These are phyloP conservation scores for Chlorops oryzae DNA, from an alignment of 1,140 invertebrate species.

Conservation along the genomic window DNA sequence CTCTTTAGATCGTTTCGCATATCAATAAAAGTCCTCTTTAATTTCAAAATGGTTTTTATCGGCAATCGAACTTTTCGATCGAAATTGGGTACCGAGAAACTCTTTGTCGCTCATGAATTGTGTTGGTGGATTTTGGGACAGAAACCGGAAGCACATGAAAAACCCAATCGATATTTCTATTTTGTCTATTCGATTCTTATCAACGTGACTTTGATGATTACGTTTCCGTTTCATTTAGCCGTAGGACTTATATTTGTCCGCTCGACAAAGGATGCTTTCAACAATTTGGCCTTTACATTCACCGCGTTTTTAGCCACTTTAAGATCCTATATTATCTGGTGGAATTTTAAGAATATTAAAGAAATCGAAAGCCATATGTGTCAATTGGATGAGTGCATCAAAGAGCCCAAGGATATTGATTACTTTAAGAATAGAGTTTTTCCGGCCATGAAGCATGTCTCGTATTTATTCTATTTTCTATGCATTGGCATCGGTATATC, in stretches of 20 bases:
- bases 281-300: slow-evolving; percentile 7
- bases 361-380: slow-evolving; percentile 3
- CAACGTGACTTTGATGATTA: slow-evolving; percentile 2
- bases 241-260: slow-evolving; percentile 2
- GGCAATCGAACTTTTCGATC: too few relatives aligned
- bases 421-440: background rate
- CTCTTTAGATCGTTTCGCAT: too few relatives aligned
- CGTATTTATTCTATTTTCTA: slow-evolving; percentile 1
- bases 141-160: too few relatives aligned
- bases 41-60: too few relatives aligned
- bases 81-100: too few relatives aligned
- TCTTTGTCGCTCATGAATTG: too few relatives aligned
- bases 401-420: background rate
- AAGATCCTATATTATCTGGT: slow-evolving; percentile 3
- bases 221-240: slow-evolving; percentile 9
- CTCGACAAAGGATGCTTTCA: slow-evolving; percentile 1
- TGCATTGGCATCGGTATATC: background rate
- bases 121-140: too few relatives aligned
- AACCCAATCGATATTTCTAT: slow-evolving; percentile 8
- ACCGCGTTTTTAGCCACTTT: slow-evolving; percentile 5
- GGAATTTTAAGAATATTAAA: background rate
- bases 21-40: too few relatives aligned
- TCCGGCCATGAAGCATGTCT: background rate
- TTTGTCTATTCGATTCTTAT: background rate
- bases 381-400: slow-evolving; percentile 3